Base-by-base conservation (phyloP, 2,797 vertebrate genomes). In the Rhincodon typus region DNA sequence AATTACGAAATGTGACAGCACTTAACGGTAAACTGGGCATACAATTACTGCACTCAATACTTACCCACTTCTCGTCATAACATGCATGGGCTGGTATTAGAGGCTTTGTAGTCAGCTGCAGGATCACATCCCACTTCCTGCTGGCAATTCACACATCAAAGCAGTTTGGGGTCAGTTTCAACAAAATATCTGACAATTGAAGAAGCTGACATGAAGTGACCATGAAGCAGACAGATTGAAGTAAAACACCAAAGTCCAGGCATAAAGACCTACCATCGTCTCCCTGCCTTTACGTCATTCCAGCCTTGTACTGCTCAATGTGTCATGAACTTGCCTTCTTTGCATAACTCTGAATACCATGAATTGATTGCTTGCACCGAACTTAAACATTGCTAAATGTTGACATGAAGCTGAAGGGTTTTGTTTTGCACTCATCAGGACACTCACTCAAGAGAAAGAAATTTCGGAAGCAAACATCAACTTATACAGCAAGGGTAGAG, bases 41-140 rank as follows among this genome's bases (percentile, higher is more conserved):
- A 97, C 98, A 98, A 98, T 98, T 98, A 98, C 98, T 98, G 98
- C 97, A 97, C 97, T 84, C 96, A 97, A 96, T 34, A 74, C 25
- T 74, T 96, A 96, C 95, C 97, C 97, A 97, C 96, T 96, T 90
- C 96, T 96, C 96, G 21, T 84, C 79, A 21, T 5, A 84, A 21
- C 17, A 21, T 42, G 79, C 38, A 84, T 23, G 1, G 19, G 17
- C 42, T n/a, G n/a, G 74, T 77, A n/a, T 42, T 42, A 38, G 38
- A 42, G 5, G 17, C 79, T 84, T 84, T 84, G 4, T 21, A 42
- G 0, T 42, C 79, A 84, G 17, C 15, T 38, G 38, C n/a, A 17
- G 13, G 77, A 15, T 1, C 30, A 77, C 72, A 34, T 8, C n/a
- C n/a, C 17, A 1, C 1, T 3, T 38, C 77, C 77, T 0, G 46